Percentiles rank a stretch among this genome's conserved stretches.
Conservation (phyloP, 2,888 invertebrate species). For the Pristionchus entomophagus region DNA sequence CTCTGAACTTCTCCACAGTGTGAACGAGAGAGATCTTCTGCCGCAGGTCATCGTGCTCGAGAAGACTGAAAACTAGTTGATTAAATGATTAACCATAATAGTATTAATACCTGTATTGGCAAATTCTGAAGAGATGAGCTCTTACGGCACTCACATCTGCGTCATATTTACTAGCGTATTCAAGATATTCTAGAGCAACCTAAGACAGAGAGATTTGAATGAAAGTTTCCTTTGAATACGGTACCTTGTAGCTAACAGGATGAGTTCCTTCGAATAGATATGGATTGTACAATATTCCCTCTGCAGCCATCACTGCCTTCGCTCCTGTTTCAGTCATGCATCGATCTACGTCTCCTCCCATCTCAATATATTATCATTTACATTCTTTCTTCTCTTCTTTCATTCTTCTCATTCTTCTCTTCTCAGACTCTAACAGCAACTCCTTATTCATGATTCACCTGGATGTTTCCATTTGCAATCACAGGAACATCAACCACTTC, state of each 20-base stretch:
- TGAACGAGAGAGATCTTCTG: constrained; percentile 63
- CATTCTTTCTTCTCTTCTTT: too few species aligned
- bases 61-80: constrained; percentile 57
- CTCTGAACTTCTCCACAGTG: constrained; percentile 61
- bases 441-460: too few species aligned
- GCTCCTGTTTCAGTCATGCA: constrained; percentile 90
- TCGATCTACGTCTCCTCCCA: constrained; percentile 87
- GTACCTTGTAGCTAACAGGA: constrained; percentile 80
- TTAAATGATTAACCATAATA: neutral
- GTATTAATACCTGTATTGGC: constrained; percentile 86
- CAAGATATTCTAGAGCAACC: constrained; percentile 89
- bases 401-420: too few species aligned
- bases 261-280: constrained; percentile 84
- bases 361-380: constrained; percentile 79
- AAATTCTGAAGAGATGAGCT: constrained; percentile 96
- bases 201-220: constrained; percentile 75
- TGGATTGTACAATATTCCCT: constrained; percentile 98
- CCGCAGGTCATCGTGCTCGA: constrained; percentile 70
- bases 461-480: constrained; percentile 97
- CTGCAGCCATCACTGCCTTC: constrained; percentile 82
- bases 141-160: constrained; percentile 91
- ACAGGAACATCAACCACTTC: constrained; percentile 91
- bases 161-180: constrained; percentile 87
- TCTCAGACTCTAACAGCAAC: neutral
- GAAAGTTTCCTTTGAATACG: too few species aligned